Evolutionary conservation across 2,113 vertebrate genomes (phyloP).

Genomic region (Carassius auratus): DNA sequence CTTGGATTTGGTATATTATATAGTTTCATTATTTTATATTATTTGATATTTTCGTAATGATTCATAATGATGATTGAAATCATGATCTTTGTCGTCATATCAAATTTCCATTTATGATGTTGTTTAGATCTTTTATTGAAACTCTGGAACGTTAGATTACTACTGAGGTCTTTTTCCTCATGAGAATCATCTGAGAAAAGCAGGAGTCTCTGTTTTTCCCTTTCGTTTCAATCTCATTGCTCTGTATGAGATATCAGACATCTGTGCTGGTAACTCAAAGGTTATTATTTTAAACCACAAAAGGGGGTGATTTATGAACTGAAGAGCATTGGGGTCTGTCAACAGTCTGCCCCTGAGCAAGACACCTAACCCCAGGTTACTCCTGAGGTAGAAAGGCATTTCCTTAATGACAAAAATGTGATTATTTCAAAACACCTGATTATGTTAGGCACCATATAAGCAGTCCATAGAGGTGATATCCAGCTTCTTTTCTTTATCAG

Average conservation of each 20-base stretch:
- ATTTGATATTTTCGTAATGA: too few relatives aligned
- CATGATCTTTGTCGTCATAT: neutral
- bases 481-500: conserved; percentile 17
- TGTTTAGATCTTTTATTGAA: too few relatives aligned
- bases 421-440: neutral
- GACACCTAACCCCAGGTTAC: neutral
- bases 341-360: neutral
- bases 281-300: neutral
- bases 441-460: neutral
- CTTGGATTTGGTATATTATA: too few relatives aligned
- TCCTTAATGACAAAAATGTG: neutral
- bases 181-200: too few relatives aligned
- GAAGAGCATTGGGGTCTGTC: neutral
- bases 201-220: too few relatives aligned
- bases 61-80: neutral
- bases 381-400: neutral
- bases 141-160: too few relatives aligned
- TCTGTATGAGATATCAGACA: neutral
- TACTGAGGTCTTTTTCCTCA: too few relatives aligned
- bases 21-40: too few relatives aligned
- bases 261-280: neutral
- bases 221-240: neutral
- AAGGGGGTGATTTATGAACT: neutral
- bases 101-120: too few relatives aligned
- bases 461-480: neutral